A percentile compares a stretch with the other conserved stretches of the same genome.
Evolutionary conservation across 1,140 invertebrate species (phyloP).

Genomic region (Nebria ingens): DNA sequence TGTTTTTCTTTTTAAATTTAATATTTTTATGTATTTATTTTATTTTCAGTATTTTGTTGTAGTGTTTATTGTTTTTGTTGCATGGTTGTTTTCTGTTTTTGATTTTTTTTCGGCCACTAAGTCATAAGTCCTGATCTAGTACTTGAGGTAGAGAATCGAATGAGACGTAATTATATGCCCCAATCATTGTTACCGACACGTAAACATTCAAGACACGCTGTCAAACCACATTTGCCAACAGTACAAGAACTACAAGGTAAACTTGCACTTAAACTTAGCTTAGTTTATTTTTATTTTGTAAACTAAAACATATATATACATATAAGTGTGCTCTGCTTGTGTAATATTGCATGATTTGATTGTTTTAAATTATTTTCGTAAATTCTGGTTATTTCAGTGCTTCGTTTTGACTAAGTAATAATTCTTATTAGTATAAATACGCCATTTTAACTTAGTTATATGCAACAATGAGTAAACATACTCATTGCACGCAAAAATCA

Average conservation of each 20-base stretch:
- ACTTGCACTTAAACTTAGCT: slow-evolving; percentile 21
- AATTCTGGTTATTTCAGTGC: too few relatives aligned
- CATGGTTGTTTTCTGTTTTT: slow-evolving; percentile 35
- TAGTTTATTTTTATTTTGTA: slow-evolving; percentile 3
- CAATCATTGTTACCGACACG: slow-evolving; percentile 30
- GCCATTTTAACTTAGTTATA: too few relatives aligned
- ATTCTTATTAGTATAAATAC: too few relatives aligned
- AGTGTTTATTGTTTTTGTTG: slow-evolving; percentile 26
- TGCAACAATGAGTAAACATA: too few relatives aligned
- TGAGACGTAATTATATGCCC: slow-evolving; percentile 52
- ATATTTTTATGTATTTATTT: slow-evolving; percentile 26
- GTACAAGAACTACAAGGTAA: slow-evolving; percentile 44
- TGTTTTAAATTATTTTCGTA: too few relatives aligned
- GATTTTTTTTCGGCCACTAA: slow-evolving; percentile 45
- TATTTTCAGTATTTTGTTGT: slow-evolving; percentile 28
- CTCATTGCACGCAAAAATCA: too few relatives aligned
- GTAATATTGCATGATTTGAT: too few relatives aligned
- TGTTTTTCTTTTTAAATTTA: slow-evolving; percentile 13
- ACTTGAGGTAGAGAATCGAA: slow-evolving; percentile 77
- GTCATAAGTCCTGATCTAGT: slow-evolving; percentile 79
- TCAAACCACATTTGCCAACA: slow-evolving; percentile 39
- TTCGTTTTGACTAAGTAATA: too few relatives aligned
- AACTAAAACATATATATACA: too few relatives aligned
- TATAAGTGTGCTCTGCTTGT: too few relatives aligned
- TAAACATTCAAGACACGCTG: slow-evolving; percentile 30